Conservation (phyloP, 2,888 invertebrate genomes). For the Eilema depressum region DNA sequence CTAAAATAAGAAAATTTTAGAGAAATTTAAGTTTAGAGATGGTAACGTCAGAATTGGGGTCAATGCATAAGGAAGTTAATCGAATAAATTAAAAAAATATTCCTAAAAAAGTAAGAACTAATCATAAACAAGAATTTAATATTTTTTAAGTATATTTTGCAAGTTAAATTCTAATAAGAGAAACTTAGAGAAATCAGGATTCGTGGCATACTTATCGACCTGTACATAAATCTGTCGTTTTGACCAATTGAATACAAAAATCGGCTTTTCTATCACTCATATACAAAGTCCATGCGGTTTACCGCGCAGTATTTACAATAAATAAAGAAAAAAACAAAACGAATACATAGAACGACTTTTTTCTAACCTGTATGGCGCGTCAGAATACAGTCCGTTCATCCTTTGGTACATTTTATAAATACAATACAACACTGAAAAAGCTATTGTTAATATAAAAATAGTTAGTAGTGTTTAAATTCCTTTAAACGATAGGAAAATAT, state of each 20-base stretch:
- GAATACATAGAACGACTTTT: conserved; percentile 26
- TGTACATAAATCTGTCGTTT: conserved; percentile 17
- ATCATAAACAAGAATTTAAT: background rate
- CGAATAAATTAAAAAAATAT: background rate
- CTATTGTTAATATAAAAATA: conserved; percentile 54
- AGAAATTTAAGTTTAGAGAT: too few species aligned
- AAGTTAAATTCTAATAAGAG: conserved; percentile 42
- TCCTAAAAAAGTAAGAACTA: background rate
- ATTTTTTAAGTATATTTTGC: conserved; percentile 8
- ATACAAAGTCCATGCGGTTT: conserved; percentile 5
- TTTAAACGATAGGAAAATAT: conserved; percentile 49
- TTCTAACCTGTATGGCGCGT: conserved; percentile 81
- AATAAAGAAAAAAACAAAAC: conserved; percentile 27
- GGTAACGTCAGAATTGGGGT: too few species aligned
- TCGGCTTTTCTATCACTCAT: conserved; percentile 16
- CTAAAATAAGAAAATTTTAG: too few species aligned
- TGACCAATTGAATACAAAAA: conserved; percentile 12
- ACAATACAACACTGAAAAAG: conserved; percentile 49
- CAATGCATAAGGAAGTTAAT: background rate
- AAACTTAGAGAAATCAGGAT: conserved; percentile 55
- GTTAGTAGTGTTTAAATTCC: conserved; percentile 43
- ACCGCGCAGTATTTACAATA: conserved; percentile 20
- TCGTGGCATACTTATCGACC: conserved; percentile 48
- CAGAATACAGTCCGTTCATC: conserved; percentile 80
- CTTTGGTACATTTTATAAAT: conserved; percentile 72